phyloP scores from a whole-genome alignment of 2,113 vertebrate species.

The Erpornis zantholeuca region DNA sequence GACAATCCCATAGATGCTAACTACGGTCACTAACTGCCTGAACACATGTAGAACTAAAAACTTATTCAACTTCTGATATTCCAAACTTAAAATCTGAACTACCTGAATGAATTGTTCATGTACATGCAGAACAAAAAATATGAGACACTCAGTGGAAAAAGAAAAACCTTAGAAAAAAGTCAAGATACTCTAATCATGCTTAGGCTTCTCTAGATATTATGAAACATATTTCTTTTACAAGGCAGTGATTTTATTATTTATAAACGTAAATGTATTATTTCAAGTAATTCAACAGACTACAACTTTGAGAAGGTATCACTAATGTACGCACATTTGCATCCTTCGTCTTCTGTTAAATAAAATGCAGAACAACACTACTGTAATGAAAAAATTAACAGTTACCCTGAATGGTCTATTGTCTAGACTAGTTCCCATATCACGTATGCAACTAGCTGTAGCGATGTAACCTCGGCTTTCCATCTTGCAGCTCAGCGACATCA shows the following conservation, averaged over 20 bases:
- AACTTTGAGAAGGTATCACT: not conserved
- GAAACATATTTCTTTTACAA: not conserved
- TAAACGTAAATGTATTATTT: not conserved
- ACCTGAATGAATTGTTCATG: not conserved
- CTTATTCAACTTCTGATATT: not conserved
- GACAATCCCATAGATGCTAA: not conserved
- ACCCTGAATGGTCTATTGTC: not conserved
- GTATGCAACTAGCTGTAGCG: not conserved
- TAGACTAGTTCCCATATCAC: not conserved
- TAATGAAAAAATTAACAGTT: not conserved
- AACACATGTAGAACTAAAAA: not conserved
- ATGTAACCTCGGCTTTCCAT: not conserved
- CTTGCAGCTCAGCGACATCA: not conserved
- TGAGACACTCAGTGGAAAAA: not conserved
- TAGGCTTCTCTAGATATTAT: not conserved
- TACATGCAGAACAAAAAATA: not conserved
- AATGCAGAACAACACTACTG: not conserved
- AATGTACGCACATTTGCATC: not conserved
- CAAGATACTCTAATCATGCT: not conserved
- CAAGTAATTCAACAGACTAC: not conserved
- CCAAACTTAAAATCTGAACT: not conserved
- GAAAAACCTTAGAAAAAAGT: not conserved
- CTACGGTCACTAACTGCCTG: not conserved
- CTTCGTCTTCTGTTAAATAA: not conserved
- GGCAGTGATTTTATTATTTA: not conserved